Evolutionary conservation across 2,888 invertebrate species (phyloP).

Genomic region (Drosophila cracens): DNA sequence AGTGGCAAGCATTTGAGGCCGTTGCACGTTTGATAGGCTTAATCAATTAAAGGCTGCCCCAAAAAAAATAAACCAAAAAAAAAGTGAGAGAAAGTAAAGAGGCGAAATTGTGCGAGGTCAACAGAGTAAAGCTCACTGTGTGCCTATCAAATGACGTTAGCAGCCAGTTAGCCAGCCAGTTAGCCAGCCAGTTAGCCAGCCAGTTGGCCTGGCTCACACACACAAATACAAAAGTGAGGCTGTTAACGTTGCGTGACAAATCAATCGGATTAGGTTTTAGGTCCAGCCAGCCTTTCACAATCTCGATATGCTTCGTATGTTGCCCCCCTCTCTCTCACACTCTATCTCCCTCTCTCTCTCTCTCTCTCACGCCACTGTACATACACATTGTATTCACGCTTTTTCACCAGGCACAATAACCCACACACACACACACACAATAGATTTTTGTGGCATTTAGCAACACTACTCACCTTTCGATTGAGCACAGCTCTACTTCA

Average conservation of each 20-base stretch:
- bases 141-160: constrained; percentile 52
- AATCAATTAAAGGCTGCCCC: constrained; percentile 67
- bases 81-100: constrained; percentile 1
- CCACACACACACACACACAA: constrained; percentile 1
- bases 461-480: constrained; percentile 22
- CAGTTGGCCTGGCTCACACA: constrained; percentile 4
- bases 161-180: constrained; percentile 13
- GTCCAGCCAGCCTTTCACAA: constrained; percentile 17
- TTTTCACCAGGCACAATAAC: constrained; percentile 30
- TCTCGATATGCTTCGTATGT: constrained; percentile 14
- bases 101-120: constrained; percentile 23
- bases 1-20: constrained; percentile 17
- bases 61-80: constrained; percentile 12
- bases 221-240: constrained; percentile 40
- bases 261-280: constrained; percentile 78
- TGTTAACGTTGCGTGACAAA: constrained; percentile 75
- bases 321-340: constrained; percentile 6
- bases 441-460: constrained; percentile 23
- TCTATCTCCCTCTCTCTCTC: constrained; percentile 3
- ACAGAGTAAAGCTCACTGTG: constrained; percentile 35
- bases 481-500: constrained; percentile 14
- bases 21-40: constrained; percentile 60
- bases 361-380: constrained; percentile 30
- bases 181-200: neutral
- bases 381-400: constrained; percentile 37